Percentiles rank a stretch among this genome's conserved stretches.
Conservation (phyloP, 2,113 vertebrate species). For the Myotis davidii region DNA sequence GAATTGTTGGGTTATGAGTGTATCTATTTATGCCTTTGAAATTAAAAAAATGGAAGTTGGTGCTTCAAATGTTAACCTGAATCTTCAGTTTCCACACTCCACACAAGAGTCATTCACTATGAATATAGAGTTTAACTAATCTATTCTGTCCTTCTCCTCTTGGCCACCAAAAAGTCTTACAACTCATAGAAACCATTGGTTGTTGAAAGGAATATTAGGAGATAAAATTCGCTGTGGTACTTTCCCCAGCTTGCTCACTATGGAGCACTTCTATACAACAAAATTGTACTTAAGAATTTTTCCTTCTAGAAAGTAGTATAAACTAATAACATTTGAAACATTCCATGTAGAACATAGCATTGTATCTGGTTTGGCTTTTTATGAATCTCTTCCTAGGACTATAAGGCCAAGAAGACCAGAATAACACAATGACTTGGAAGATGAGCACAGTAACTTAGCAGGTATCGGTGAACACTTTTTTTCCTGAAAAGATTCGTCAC, state of each 20-base stretch:
- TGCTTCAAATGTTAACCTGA: neutral
- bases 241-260: neutral
- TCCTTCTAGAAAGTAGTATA: constrained; percentile 27
- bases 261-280: neutral
- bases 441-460: neutral
- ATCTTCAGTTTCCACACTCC: neutral
- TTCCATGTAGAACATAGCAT: neutral
- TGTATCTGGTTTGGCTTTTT: neutral
- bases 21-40: neutral
- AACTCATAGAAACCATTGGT: neutral
- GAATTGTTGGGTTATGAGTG: neutral
- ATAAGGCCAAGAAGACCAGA: neutral
- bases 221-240: neutral
- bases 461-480: neutral
- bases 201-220: neutral
- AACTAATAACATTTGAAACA: neutral
- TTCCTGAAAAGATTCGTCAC: neutral
- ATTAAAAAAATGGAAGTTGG: neutral
- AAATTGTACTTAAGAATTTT: neutral
- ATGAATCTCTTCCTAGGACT: neutral
- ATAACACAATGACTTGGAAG: neutral
- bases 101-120: neutral
- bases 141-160: neutral
- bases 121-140: neutral
- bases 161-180: neutral